Evolutionary conservation across 2,113 vertebrate genomes (phyloP).

Genomic region (Lepisosteus osseus): DNA sequence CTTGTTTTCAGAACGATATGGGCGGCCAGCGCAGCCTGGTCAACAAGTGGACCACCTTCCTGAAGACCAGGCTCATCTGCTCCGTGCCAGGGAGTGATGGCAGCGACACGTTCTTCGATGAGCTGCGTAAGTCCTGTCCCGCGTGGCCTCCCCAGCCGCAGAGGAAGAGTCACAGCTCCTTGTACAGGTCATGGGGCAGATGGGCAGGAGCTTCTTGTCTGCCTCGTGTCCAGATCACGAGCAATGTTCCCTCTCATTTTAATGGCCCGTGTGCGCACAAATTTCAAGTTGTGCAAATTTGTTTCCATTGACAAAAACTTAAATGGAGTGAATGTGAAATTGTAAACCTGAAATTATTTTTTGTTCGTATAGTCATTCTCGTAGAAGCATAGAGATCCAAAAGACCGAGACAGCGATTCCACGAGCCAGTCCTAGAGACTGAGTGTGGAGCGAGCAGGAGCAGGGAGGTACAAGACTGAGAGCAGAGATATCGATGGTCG

Average conservation of each 20-base stretch:
- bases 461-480: no score
- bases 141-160: background rate
- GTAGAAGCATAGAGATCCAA: background rate
- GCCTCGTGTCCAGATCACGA: background rate
- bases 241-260: no score
- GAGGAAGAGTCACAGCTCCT: background rate
- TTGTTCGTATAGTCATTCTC: no score
- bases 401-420: constrained; percentile 2
- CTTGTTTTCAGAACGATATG: constrained; percentile 81
- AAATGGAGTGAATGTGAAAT: background rate
- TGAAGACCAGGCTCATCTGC: constrained; percentile 90
- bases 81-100: constrained; percentile 80
- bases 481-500: no score
- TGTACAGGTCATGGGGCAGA: constrained; percentile 12
- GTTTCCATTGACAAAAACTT: no score
- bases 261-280: no score
- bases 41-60: constrained; percentile 96
- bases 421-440: constrained; percentile 3
- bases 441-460: no score
- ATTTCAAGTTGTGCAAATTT: no score
- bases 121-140: constrained; percentile 81
- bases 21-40: constrained; percentile 92
- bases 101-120: constrained; percentile 87
- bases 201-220: background rate
- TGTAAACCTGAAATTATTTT: constrained; percentile 7